These are phyloP conservation scores for Phymatocera aterrima DNA, from an alignment of 2,888 invertebrate genomes.

Conservation along the genomic window DNA sequence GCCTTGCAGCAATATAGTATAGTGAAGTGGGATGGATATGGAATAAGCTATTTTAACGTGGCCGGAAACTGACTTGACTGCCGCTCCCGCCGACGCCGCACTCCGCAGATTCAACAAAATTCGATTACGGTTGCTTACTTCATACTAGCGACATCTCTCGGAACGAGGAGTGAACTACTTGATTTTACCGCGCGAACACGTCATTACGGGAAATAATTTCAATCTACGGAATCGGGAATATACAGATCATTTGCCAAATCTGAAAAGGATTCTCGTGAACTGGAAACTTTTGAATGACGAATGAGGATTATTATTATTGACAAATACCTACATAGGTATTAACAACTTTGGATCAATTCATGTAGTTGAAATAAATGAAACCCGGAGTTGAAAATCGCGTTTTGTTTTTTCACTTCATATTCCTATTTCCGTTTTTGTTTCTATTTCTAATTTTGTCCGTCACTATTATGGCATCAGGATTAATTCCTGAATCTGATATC, in stretches of 20 bases:
- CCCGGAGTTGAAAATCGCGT: no score
- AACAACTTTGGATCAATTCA: no score
- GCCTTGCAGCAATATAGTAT: neutral
- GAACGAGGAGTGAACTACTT: neutral
- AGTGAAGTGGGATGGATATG: constrained; percentile 52
- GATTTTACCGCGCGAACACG: constrained; percentile 18
- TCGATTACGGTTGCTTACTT: neutral
- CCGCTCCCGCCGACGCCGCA: no score
- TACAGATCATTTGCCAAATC: no score
- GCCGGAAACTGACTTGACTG: constrained; percentile 66
- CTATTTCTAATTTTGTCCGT: neutral
- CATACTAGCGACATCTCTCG: constrained; percentile 49
- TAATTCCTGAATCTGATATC: neutral
- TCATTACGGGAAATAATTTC: neutral
- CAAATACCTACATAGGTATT: no score
- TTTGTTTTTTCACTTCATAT: neutral
- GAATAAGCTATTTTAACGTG: constrained; percentile 69
- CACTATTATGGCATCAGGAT: neutral
- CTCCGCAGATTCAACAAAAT: no score
- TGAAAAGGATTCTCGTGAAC: no score
- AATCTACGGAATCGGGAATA: neutral
- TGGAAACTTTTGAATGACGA: no score
- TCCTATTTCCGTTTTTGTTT: neutral
- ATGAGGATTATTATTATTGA: no score
- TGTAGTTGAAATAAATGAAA: no score